A percentile compares a stretch with the other conserved stretches of the same genome.
Conservation (phyloP, 2,888 invertebrate genomes). For the Synergus umbraculus region DNA sequence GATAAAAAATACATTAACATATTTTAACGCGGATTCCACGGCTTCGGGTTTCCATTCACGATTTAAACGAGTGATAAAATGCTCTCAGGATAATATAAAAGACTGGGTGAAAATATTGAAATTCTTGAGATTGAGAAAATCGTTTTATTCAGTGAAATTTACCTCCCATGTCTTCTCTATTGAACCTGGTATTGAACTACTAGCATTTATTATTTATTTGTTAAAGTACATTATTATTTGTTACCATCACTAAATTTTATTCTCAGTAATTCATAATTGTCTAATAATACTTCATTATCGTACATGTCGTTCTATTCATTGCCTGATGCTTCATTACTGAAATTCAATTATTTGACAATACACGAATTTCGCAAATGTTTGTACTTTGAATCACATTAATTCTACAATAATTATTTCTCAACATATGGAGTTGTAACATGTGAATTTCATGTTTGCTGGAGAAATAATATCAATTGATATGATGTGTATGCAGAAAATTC, state of each 20-base stretch:
- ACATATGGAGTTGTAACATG: background rate
- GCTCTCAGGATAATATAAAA: constrained; percentile 27
- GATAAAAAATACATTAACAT: constrained; percentile 38
- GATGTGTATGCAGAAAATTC: too few relatives aligned
- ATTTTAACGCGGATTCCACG: constrained; percentile 33
- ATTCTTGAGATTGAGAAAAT: constrained; percentile 18
- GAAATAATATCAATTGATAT: background rate
- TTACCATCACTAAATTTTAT: background rate
- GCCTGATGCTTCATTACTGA: constrained; percentile 21
- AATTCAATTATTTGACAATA: constrained; percentile 18
- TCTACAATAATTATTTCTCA: background rate
- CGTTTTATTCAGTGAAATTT: background rate
- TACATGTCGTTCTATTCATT: constrained; percentile 16
- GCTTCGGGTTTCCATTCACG: constrained; percentile 34
- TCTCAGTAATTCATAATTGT: background rate
- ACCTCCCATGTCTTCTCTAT: background rate
- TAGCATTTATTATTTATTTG: background rate
- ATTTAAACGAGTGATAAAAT: constrained; percentile 36
- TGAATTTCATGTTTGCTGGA: background rate
- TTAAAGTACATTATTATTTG: background rate
- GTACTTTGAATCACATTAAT: background rate
- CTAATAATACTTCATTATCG: constrained; percentile 28
- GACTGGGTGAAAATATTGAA: constrained; percentile 35
- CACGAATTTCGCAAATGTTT: constrained; percentile 2
- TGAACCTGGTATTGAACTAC: background rate